A percentile compares a stretch with the other conserved stretches of the same genome.
These are phyloP conservation scores for Drosophila lacicola DNA, from an alignment of 2,888 invertebrate genomes.

Conservation along the genomic window DNA sequence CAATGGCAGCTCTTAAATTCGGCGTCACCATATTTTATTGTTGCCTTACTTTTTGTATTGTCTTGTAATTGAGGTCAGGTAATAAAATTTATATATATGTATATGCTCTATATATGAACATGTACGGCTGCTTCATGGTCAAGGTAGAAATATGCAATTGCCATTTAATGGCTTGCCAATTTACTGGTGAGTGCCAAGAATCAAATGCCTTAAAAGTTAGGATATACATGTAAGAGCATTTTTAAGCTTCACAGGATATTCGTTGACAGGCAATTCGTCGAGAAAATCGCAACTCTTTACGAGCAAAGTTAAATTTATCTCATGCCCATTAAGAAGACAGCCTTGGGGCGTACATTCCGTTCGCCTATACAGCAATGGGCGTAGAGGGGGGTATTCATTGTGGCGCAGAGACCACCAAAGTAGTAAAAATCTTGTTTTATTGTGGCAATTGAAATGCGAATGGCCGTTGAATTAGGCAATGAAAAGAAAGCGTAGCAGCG, in stretches of 20 bases:
- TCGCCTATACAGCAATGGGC: slow-evolving; percentile 46
- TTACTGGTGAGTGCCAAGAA: neutral
- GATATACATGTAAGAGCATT: neutral
- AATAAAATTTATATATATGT: slow-evolving; percentile 47
- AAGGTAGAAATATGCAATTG: slow-evolving; percentile 28
- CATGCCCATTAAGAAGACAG: slow-evolving; percentile 31
- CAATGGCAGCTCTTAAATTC: slow-evolving; percentile 6
- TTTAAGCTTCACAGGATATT: neutral
- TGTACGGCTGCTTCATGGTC: slow-evolving; percentile 10
- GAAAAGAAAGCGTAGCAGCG: slow-evolving; percentile 53
- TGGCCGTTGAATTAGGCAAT: slow-evolving; percentile 78
- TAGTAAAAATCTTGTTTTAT: slow-evolving; percentile 74
- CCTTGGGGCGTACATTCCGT: slow-evolving; percentile 59
- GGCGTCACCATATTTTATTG: slow-evolving; percentile 52
- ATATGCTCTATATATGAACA: slow-evolving; percentile 11
- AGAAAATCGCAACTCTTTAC: slow-evolving; percentile 50
- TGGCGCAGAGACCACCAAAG: slow-evolving; percentile 58
- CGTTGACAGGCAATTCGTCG: slow-evolving; percentile 17
- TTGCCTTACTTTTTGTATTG: slow-evolving; percentile 24
- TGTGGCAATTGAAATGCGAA: slow-evolving; percentile 77
- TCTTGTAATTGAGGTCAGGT: slow-evolving; percentile 63
- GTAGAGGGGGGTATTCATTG: slow-evolving; percentile 39
- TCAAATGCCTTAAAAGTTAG: slow-evolving; percentile 7
- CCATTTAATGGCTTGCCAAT: slow-evolving; percentile 38
- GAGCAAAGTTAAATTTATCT: slow-evolving; percentile 56